Evolutionary conservation across 2,113 vertebrate genomes (phyloP).

Genomic region (Fulmarus glacialis): DNA sequence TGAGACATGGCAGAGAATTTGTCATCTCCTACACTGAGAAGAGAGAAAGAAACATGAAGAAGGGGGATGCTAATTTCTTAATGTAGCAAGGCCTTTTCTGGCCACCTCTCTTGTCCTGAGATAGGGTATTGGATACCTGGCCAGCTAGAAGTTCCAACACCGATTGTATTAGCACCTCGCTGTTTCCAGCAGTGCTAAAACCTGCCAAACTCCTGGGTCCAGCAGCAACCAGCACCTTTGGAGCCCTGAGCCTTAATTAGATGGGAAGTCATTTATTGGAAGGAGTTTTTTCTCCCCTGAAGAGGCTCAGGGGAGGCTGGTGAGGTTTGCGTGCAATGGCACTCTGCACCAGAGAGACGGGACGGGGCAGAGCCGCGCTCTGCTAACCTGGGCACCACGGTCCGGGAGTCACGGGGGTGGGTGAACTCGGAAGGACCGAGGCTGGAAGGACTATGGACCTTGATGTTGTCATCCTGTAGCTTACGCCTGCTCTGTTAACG

Average conservation of each 20-base stretch:
- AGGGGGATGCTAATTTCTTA: not conserved
- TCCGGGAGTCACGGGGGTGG: rapidly evolving
- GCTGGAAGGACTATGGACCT: not conserved
- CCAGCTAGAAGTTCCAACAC: not conserved
- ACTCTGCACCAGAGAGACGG: not conserved
- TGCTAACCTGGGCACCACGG: rapidly evolving
- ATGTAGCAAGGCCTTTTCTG: not conserved
- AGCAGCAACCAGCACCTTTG: not conserved
- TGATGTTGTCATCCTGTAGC: not conserved
- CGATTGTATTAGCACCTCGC: not conserved
- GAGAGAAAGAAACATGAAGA: slow-evolving; percentile 10
- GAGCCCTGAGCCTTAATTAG: not conserved
- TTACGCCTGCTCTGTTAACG: not conserved
- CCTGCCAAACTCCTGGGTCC: not conserved
- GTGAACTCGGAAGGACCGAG: not conserved
- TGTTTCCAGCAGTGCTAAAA: not conserved
- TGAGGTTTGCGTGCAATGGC: not conserved
- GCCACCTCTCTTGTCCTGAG: not conserved
- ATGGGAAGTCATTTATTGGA: not conserved
- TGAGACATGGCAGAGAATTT: slow-evolving; percentile 29
- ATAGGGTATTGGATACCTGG: not conserved
- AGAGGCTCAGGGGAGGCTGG: not conserved
- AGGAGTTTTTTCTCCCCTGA: not conserved
- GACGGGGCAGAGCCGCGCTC: not conserved
- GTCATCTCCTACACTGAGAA: slow-evolving; percentile 22